phyloP scores from a whole-genome alignment of 2,888 invertebrate genomes.

The Timema podura region DNA sequence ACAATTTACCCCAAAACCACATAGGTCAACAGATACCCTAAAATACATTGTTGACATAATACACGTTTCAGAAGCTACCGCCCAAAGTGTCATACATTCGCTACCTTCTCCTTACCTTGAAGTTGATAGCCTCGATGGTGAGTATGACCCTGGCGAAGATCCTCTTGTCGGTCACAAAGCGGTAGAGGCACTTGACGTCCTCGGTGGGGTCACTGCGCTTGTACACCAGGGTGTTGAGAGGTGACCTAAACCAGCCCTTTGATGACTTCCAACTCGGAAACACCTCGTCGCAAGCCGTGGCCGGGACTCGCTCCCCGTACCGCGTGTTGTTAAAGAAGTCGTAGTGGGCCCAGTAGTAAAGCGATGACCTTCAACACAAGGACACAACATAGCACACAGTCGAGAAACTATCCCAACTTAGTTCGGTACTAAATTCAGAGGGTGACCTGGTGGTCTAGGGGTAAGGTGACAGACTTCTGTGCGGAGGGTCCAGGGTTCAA shows the following conservation, averaged over 20 bases:
- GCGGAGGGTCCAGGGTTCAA: too few species aligned
- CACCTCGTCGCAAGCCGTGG: conserved; percentile 81
- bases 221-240: conserved; percentile 82
- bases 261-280: conserved; percentile 80
- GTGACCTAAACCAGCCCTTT: conserved; percentile 72
- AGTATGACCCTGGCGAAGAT: conserved; percentile 77
- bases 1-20: too few species aligned
- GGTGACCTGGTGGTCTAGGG: too few species aligned
- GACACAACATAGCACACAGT: neutral
- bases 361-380: conserved; percentile 61
- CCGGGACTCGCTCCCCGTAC: conserved; percentile 75
- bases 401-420: neutral
- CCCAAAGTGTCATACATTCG: neutral
- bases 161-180: conserved; percentile 77
- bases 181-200: conserved; percentile 77
- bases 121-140: conserved; percentile 71
- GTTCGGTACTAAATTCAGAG: too few species aligned
- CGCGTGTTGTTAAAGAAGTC: conserved; percentile 90
- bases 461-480: too few species aligned
- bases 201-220: conserved; percentile 67
- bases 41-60: neutral
- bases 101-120: conserved; percentile 57
- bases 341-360: conserved; percentile 92
- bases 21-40: neutral
- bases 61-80: neutral